Percentiles rank a stretch among this genome's conserved stretches.
Evolutionary conservation across 2,113 vertebrate species (phyloP).

Genomic region (Microtus richardsoni): DNA sequence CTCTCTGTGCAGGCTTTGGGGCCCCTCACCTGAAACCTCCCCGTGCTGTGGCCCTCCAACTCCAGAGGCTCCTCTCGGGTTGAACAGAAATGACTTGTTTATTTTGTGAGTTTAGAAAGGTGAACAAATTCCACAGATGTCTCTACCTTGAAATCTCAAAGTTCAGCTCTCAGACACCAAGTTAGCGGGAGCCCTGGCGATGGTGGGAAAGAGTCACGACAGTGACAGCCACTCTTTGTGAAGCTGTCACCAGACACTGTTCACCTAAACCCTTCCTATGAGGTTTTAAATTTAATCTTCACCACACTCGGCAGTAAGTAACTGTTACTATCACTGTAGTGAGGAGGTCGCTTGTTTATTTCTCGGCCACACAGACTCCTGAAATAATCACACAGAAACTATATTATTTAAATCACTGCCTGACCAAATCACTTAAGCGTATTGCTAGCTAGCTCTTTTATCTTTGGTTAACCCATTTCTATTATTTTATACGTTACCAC

Average conservation of each 20-base stretch:
- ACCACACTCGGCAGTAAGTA: neutral
- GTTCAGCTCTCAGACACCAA: conserved; percentile 38
- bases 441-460: no score
- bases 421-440: no score
- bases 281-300: neutral
- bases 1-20: neutral
- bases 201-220: neutral
- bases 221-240: neutral
- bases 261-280: neutral
- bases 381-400: no score
- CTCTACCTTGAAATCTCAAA: conserved; percentile 62
- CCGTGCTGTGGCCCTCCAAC: neutral
- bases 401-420: no score
- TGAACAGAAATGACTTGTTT: conserved; percentile 62
- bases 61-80: neutral
- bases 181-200: neutral
- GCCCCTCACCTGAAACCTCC: neutral
- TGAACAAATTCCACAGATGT: conserved; percentile 67
- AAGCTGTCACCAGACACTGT: neutral
- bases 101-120: conserved; percentile 72
- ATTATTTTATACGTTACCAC: no score
- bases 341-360: no score
- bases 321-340: neutral
- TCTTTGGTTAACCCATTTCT: no score
- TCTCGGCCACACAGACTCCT: no score